Evolutionary conservation across 2,888 invertebrate species (phyloP).

Genomic region (Omphaloscelis lunosa): DNA sequence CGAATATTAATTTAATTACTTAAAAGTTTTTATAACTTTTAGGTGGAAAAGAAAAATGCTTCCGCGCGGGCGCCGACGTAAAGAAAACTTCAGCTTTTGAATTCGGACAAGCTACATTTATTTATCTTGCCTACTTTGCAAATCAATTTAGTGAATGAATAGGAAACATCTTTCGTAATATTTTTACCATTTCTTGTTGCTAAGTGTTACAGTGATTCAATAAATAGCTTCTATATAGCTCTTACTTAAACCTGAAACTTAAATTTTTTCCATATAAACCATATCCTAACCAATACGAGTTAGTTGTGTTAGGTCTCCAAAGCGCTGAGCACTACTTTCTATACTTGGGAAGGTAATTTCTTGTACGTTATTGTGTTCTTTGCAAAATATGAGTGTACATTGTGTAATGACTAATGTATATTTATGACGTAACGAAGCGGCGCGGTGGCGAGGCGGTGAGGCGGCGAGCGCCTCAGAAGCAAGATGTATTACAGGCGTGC

Average conservation of each 20-base stretch:
- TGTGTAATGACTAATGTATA: constrained; percentile 77
- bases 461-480: constrained; percentile 61
- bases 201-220: too few species aligned
- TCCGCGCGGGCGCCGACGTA: constrained; percentile 64
- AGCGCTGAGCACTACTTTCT: too few species aligned
- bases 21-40: constrained; percentile 85
- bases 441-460: constrained; percentile 43
- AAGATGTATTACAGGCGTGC: constrained; percentile 70
- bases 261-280: too few species aligned
- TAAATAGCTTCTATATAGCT: too few species aligned
- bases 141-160: constrained; percentile 74
- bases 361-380: constrained; percentile 65
- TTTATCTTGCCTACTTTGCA: constrained; percentile 71
- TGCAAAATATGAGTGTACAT: constrained; percentile 72
- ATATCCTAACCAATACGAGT: too few species aligned
- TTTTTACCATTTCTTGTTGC: not conserved
- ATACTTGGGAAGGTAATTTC: constrained; percentile 54
- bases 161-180: constrained; percentile 40
- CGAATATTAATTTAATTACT: constrained; percentile 88
- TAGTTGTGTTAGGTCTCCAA: too few species aligned
- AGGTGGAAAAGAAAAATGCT: constrained; percentile 79
- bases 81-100: constrained; percentile 75
- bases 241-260: too few species aligned
- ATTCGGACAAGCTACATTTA: constrained; percentile 71
- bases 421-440: constrained; percentile 68